phyloP scores from a whole-genome alignment of 2,797 vertebrate genomes.

The Acanthis flammea region DNA sequence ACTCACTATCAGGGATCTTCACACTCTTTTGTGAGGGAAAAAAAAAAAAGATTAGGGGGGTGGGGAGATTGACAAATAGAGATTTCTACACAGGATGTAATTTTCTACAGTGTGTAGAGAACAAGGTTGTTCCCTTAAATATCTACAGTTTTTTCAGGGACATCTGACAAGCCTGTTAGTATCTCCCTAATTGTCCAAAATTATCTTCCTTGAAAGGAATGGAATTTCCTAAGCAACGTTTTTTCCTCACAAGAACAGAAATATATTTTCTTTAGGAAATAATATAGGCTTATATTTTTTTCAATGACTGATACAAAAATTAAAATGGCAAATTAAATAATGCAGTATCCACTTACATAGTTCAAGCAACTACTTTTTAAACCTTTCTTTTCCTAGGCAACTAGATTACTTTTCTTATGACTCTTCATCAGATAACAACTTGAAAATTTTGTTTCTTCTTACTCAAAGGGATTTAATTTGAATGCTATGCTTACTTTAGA shows the following conservation, averaged over 20 bases:
- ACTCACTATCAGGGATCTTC: background rate
- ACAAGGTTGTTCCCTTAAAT: background rate
- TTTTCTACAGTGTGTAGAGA: background rate
- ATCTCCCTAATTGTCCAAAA: background rate
- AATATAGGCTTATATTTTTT: background rate
- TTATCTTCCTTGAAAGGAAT: background rate
- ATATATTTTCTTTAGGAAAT: background rate
- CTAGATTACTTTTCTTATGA: background rate
- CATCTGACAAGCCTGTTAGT: background rate
- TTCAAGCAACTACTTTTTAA: background rate
- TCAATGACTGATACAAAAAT: background rate
- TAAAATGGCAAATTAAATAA: background rate
- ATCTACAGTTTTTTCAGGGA: background rate
- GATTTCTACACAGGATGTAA: background rate
- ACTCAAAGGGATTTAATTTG: background rate
- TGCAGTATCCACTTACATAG: background rate
- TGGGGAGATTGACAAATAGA: background rate
- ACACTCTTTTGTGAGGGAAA: background rate
- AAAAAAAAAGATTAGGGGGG: rapidly evolving
- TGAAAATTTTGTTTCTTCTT: background rate
- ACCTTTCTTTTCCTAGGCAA: background rate
- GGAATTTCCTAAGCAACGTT: background rate
- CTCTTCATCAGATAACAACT: background rate
- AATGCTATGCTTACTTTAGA: background rate
- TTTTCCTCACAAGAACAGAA: background rate